Percentiles rank a stretch among this genome's conserved stretches.
Evolutionary conservation across 2,797 vertebrate species (phyloP).

Genomic region (Crenuchus spilurus): DNA sequence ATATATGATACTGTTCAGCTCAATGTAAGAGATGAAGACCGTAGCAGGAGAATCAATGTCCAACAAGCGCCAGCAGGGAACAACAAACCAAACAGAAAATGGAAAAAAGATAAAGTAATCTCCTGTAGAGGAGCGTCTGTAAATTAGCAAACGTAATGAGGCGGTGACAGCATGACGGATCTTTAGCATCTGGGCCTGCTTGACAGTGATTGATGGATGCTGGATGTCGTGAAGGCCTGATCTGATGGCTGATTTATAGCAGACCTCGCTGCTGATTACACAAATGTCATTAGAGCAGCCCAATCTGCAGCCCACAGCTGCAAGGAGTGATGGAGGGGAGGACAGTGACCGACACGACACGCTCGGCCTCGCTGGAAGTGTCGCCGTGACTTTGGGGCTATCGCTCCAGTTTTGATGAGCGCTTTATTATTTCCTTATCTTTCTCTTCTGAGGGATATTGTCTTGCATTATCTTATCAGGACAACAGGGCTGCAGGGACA

Average conservation of each 20-base stretch:
- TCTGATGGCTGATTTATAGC: conserved; percentile 57
- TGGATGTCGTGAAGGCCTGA: conserved; percentile 41
- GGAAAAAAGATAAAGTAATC: conserved; percentile 20
- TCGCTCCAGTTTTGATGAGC: conserved; percentile 36
- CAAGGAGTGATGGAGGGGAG: conserved; percentile 35
- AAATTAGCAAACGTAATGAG: conserved; percentile 59
- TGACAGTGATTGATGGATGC: conserved; percentile 58
- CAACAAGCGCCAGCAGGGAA: background rate
- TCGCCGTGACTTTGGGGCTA: conserved; percentile 43
- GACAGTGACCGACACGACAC: conserved; percentile 34
- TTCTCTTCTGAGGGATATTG: conserved; percentile 30
- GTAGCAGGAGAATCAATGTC: background rate
- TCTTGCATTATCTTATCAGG: conserved; percentile 44
- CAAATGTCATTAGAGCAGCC: conserved; percentile 52
- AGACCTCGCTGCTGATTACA: conserved; percentile 43
- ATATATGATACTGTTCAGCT: background rate
- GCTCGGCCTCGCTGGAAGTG: conserved; percentile 33
- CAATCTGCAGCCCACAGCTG: conserved; percentile 37
- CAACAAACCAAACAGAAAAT: background rate
- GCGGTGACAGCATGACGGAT: conserved; percentile 58
- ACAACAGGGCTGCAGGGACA: conserved; percentile 6
- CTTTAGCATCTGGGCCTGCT: conserved; percentile 51
- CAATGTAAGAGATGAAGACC: background rate
- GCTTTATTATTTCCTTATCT: conserved; percentile 49
- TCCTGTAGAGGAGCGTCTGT: conserved; percentile 48